phyloP scores from a whole-genome alignment of 1,140 invertebrate species.

The Pinna nobilis region DNA sequence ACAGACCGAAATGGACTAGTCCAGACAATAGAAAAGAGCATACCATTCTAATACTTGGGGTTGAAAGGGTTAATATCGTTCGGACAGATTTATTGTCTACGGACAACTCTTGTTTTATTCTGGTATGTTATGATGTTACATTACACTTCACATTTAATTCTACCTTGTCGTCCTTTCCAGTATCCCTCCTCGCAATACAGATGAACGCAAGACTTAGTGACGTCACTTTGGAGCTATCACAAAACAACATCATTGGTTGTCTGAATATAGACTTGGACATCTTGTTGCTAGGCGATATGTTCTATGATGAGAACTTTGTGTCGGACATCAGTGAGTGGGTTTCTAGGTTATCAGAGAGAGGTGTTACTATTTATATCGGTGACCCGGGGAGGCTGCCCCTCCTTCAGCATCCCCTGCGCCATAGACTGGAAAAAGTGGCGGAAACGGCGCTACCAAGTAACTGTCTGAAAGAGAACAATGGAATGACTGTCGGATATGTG shows the following conservation, averaged over 20 bases:
- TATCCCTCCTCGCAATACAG: slow-evolving; percentile 38
- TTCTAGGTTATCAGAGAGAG: background rate
- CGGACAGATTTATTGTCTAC: too few species aligned
- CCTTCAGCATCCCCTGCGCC: slow-evolving; percentile 39
- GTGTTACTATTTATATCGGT: slow-evolving; percentile 38
- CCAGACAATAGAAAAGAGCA: too few species aligned
- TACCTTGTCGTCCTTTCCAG: slow-evolving; percentile 28
- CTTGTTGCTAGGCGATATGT: slow-evolving; percentile 64
- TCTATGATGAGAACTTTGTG: slow-evolving; percentile 55
- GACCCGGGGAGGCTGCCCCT: slow-evolving; percentile 52
- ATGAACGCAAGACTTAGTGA: slow-evolving; percentile 46
- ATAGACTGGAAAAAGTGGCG: slow-evolving; percentile 28
- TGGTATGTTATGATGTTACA: too few species aligned
- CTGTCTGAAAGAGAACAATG: slow-evolving; percentile 53
- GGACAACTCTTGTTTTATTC: too few species aligned
- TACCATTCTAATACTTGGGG: too few species aligned
- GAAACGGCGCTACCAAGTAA: slow-evolving; percentile 43
- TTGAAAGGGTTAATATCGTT: too few species aligned
- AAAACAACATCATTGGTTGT: slow-evolving; percentile 44
- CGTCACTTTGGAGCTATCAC: slow-evolving; percentile 8
- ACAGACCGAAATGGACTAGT: too few species aligned
- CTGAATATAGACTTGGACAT: slow-evolving; percentile 40
- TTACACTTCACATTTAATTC: too few species aligned
- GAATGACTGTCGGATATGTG: slow-evolving; percentile 40
- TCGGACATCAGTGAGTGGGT: slow-evolving; percentile 49